Conservation (phyloP, 2,888 invertebrate species). For the Nephrotoma flavescens region DNA sequence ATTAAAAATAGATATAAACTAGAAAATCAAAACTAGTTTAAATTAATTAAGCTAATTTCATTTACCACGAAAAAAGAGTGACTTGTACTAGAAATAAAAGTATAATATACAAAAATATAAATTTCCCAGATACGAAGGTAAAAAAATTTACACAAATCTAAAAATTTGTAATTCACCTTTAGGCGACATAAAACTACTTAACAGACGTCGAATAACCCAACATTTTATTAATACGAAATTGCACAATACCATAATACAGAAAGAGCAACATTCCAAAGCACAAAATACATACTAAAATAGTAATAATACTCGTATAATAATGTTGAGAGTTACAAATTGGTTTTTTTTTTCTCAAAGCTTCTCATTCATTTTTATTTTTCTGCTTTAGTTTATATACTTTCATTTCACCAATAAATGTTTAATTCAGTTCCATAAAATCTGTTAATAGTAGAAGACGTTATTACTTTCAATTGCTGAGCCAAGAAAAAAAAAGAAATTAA, state of each 20-base stretch:
- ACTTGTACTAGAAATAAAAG: neutral
- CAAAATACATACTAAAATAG: neutral
- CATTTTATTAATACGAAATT: neutral
- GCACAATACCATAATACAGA: neutral
- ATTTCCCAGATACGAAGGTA: neutral
- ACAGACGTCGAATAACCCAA: neutral
- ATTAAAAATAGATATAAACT: neutral
- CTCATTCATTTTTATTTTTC: neutral
- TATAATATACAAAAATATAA: neutral
- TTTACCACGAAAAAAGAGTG: neutral
- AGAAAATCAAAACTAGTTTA: neutral
- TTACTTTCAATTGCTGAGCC: neutral
- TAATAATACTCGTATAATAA: neutral
- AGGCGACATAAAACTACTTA: neutral
- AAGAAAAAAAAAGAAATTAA: neutral
- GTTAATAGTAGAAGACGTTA: neutral
- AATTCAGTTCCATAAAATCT: neutral
- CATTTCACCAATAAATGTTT: neutral
- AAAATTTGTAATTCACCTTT: neutral
- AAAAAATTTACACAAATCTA: neutral
- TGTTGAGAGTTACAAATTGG: neutral
- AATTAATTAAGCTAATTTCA: neutral
- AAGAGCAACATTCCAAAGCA: neutral
- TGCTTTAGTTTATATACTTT: neutral
- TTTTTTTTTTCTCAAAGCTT: neutral